phyloP scores from a whole-genome alignment of 2,113 vertebrate species.

The Crotalus viridis region DNA sequence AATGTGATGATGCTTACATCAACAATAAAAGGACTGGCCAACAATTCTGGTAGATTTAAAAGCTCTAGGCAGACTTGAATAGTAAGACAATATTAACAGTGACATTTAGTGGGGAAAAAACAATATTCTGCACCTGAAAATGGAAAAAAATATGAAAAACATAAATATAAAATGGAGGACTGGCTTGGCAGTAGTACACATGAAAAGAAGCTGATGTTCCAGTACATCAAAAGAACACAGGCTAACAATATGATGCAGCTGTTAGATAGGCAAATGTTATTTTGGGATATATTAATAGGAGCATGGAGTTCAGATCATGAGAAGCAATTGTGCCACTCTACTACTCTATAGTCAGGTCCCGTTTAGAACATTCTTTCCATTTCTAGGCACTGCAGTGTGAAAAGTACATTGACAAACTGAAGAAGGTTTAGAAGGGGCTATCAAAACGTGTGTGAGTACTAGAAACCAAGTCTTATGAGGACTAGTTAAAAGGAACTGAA shows the following conservation, averaged over 20 bases:
- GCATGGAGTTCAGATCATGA: background rate
- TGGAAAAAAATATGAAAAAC: background rate
- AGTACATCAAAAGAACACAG: background rate
- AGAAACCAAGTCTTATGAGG: background rate
- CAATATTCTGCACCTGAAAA: background rate
- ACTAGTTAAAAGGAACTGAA: background rate
- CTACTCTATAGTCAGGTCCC: background rate
- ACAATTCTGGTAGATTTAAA: background rate
- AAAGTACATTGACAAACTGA: background rate
- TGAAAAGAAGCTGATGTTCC: background rate
- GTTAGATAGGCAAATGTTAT: background rate
- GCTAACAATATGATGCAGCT: background rate
- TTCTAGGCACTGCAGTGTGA: background rate
- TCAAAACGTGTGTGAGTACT: background rate
- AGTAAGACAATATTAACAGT: background rate
- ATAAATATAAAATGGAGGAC: background rate
- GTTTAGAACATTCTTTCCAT: background rate
- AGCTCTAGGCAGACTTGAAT: background rate
- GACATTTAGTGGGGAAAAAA: background rate
- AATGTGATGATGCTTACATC: background rate
- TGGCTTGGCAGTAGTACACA: background rate
- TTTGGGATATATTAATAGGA: background rate
- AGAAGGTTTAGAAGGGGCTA: background rate
- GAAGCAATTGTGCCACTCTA: background rate
- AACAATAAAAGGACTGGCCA: background rate